A percentile compares a stretch with the other conserved stretches of the same genome.
phyloP scores from a whole-genome alignment of 2,888 invertebrate species.

The Mechanitis mazaeus region DNA sequence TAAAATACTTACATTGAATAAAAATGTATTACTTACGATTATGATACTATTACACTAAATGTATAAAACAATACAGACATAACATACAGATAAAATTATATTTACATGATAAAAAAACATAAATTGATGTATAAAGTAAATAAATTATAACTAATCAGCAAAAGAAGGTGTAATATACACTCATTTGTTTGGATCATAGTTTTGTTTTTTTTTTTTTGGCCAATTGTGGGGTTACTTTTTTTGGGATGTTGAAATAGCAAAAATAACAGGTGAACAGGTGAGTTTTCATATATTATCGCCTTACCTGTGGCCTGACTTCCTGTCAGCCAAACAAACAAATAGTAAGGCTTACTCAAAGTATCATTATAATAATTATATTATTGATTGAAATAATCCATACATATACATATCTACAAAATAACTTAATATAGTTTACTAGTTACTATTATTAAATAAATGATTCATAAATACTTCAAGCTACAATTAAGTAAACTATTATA shows the following conservation, averaged over 20 bases:
- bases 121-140: conserved; percentile 18
- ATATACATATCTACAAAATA: conserved; percentile 17
- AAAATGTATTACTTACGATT: background rate
- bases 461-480: background rate
- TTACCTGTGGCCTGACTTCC: conserved; percentile 73
- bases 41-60: conserved; percentile 10
- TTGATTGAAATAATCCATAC: conserved; percentile 15
- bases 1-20: background rate
- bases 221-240: background rate
- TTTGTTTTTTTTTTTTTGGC: background rate
- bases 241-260: conserved; percentile 29
- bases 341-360: conserved; percentile 39
- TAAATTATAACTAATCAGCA: conserved; percentile 19
- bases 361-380: conserved; percentile 23
- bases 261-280: conserved; percentile 28
- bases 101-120: conserved; percentile 17
- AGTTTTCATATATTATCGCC: conserved; percentile 36
- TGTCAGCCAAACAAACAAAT: conserved; percentile 65
- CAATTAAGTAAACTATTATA: background rate
- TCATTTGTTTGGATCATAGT: background rate
- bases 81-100: conserved; percentile 2
- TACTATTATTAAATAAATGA: no score
- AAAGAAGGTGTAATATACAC: conserved; percentile 19
- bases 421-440: background rate
- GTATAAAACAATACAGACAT: conserved; percentile 7